Percentiles rank a stretch among this genome's conserved stretches.
These are phyloP conservation scores for Bambusicola thoracicus DNA, from an alignment of 2,113 vertebrate species.

Conservation along the genomic window DNA sequence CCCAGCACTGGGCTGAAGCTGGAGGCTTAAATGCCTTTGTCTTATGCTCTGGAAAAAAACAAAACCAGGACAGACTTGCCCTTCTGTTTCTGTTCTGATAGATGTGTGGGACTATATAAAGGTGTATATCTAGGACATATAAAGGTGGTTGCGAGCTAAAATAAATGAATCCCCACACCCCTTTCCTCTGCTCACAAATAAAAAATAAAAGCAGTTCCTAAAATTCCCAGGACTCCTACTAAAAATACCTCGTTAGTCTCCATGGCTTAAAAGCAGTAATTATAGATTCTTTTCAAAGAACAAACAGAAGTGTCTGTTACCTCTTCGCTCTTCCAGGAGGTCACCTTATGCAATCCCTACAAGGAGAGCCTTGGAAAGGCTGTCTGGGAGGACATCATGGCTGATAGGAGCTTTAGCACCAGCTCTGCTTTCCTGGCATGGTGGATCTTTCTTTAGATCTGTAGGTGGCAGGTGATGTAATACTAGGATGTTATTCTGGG, in stretches of 20 bases:
- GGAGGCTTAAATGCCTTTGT: background rate
- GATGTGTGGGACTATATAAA: background rate
- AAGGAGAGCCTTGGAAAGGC: background rate
- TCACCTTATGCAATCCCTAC: background rate
- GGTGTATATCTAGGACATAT: background rate
- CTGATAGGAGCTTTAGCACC: slow-evolving; percentile 2
- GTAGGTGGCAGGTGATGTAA: background rate
- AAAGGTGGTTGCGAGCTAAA: background rate
- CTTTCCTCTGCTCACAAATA: background rate
- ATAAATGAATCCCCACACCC: background rate
- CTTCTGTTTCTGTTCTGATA: background rate
- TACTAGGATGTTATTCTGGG: background rate
- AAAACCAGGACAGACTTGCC: background rate
- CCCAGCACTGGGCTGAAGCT: background rate
- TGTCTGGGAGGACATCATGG: background rate
- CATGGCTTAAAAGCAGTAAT: background rate
- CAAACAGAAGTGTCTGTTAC: slow-evolving; percentile 46
- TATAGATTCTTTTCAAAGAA: background rate
- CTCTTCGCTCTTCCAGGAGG: slow-evolving; percentile 72
- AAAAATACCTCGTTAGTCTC: background rate
- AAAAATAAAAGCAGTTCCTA: background rate
- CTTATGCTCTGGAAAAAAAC: background rate
- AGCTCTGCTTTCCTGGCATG: slow-evolving; percentile 61
- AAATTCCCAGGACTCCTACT: background rate
- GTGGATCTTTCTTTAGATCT: slow-evolving; percentile 30